Conservation (phyloP, 2,888 invertebrate genomes). For the Dolichopus griseipennis region DNA sequence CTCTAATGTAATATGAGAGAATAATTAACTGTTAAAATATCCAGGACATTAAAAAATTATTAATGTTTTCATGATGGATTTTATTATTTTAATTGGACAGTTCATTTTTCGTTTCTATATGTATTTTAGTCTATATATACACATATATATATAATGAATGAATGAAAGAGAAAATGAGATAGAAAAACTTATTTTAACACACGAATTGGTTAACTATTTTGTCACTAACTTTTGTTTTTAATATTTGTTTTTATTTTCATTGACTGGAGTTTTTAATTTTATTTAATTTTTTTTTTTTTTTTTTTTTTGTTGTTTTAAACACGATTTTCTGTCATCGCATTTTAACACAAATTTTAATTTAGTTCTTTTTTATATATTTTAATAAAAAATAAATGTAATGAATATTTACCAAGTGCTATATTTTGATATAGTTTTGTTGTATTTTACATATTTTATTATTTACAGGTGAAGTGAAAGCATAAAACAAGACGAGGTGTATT, state of each 20-base stretch:
- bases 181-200: background rate
- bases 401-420: background rate
- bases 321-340: conserved; percentile 4
- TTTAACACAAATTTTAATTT: conserved; percentile 1
- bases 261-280: too few species aligned
- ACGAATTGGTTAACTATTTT: background rate
- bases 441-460: background rate
- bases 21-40: conserved; percentile 3
- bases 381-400: background rate
- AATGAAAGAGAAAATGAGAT: too few species aligned
- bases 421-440: background rate
- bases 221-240: background rate
- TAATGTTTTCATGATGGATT: background rate
- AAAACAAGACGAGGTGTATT: too few species aligned
- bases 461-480: background rate
- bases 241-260: background rate
- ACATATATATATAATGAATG: too few species aligned
- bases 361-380: background rate
- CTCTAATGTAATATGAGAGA: background rate
- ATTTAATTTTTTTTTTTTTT: background rate
- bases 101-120: background rate
- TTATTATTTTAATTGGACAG: conserved; percentile 1
- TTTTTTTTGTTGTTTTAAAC: background rate
- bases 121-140: too few species aligned
- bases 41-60: background rate